Percentiles rank a stretch among this genome's conserved stretches.
These are phyloP conservation scores for Liparis tanakae DNA, from an alignment of 2,797 vertebrate species.

Conservation along the genomic window DNA sequence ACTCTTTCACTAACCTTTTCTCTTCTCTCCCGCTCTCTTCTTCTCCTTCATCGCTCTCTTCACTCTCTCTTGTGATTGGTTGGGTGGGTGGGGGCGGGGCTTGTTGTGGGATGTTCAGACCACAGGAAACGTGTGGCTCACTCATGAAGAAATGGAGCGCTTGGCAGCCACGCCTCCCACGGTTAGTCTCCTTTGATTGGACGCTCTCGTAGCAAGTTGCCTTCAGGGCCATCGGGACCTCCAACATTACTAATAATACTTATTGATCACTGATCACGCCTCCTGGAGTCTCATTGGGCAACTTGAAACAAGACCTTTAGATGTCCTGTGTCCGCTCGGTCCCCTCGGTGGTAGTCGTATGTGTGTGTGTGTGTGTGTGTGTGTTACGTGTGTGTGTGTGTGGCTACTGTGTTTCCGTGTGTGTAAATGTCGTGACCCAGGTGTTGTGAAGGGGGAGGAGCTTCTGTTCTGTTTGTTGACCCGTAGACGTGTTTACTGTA, in stretches of 20 bases:
- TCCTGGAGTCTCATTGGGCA: constrained; percentile 16
- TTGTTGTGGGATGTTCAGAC: constrained; percentile 84
- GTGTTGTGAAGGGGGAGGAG: too few species aligned
- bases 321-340: not conserved
- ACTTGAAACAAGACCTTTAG: constrained; percentile 49
- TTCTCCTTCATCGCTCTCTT: constrained; percentile 37
- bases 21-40: constrained; percentile 77
- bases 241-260: too few species aligned
- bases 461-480: too few species aligned
- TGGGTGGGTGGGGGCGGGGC: constrained; percentile 9
- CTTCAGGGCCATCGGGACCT: not conserved
- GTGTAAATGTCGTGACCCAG: too few species aligned
- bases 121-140: constrained; percentile 99
- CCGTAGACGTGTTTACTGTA: too few species aligned
- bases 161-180: constrained; percentile 94
- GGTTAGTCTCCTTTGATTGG: constrained; percentile 88
- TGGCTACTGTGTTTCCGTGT: too few species aligned
- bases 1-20: constrained; percentile 58
- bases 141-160: constrained; percentile 99
- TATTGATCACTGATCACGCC: constrained; percentile 12
- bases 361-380: not conserved
- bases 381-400: not conserved
- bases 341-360: not conserved
- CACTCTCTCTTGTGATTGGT: constrained; percentile 61
- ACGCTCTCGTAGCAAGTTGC: constrained; percentile 59